A percentile compares a stretch with the other conserved stretches of the same genome.
These are phyloP conservation scores for Limnephilus rhombicus DNA, from an alignment of 2,888 invertebrate species.

Conservation along the genomic window DNA sequence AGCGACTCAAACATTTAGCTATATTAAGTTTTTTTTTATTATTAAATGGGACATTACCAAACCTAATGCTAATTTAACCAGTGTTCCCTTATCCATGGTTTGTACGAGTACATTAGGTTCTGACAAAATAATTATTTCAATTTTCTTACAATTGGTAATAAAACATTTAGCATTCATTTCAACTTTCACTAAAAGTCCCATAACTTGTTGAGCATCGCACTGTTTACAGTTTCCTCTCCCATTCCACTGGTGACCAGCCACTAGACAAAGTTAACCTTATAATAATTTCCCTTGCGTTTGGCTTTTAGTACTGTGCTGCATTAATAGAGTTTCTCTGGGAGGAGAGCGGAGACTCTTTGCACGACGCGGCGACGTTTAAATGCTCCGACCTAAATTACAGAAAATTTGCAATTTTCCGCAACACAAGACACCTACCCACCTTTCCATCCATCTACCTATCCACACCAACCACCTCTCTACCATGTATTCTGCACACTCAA, in stretches of 20 bases:
- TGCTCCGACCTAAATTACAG: conserved; percentile 3
- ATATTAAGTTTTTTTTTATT: no score
- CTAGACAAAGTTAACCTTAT: background rate
- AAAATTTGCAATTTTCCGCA: conserved; percentile 8
- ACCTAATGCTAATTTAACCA: no score
- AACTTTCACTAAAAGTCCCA: background rate
- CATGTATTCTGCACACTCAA: background rate
- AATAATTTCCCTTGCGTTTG: background rate
- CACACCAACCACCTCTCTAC: background rate
- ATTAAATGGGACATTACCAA: no score
- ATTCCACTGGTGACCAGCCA: no score
- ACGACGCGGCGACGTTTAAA: background rate
- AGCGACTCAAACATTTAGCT: no score
- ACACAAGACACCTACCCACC: background rate
- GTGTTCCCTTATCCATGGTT: no score
- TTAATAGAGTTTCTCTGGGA: background rate
- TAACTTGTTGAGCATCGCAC: background rate
- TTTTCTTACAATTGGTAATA: no score
- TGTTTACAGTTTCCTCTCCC: background rate
- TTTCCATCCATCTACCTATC: no score
- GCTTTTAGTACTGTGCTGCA: background rate
- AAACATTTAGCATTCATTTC: no score
- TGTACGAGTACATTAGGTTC: no score
- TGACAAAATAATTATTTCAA: no score
- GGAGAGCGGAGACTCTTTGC: background rate